Evolutionary conservation across 2,888 invertebrate species (phyloP), one percentile per base, ranked within the genome.

Genomic region (Shargacucullia verbasci): DNA sequence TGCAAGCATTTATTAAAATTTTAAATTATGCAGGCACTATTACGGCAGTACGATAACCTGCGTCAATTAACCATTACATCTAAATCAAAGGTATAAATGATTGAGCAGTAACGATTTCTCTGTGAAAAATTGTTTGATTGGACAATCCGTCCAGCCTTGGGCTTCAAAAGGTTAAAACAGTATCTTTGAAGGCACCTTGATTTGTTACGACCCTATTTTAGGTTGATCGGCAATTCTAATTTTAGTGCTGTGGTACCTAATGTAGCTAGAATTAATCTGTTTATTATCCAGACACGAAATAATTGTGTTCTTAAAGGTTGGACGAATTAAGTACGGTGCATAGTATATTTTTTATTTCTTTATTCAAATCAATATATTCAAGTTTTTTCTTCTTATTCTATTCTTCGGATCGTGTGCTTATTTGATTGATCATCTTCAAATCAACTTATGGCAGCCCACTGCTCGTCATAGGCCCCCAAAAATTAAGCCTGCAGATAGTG

Each of bases 101-200:
- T 61, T 52, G 53, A 66, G 72, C 59, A 73, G 66, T 59, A 76
- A 68, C 40, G 64, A 72, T 75, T 68, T 58, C 56, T 76, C 76
- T 74, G 76, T 78, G 78, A 76, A 82, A 83, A 84, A 87, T 85
- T 74, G 78, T 81, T 82, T 85, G 81, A 87, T 87, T 85, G 81
- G 78, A 76, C 77, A 82, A 81, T 84, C 79, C 68, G 71, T 38
- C 56, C 76, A 79, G 77, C 84, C 85, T 84, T 85, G 77, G 69
- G 50, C 69, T 78, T 74, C 66, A 68, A 80, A 83, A 85, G 85
- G 87, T 84, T 83, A 80, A 56, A 60, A 66, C 45, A 71, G 74
- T 75, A 76, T 74, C 61, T 67, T 68, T 60, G 73, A 69, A 82
- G 86, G 82, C 84, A 86, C 83, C 85, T 85, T 83, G 71, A 54